Evolutionary conservation across 2,888 invertebrate species (phyloP).

Genomic region (Andrena chrysosceles): DNA sequence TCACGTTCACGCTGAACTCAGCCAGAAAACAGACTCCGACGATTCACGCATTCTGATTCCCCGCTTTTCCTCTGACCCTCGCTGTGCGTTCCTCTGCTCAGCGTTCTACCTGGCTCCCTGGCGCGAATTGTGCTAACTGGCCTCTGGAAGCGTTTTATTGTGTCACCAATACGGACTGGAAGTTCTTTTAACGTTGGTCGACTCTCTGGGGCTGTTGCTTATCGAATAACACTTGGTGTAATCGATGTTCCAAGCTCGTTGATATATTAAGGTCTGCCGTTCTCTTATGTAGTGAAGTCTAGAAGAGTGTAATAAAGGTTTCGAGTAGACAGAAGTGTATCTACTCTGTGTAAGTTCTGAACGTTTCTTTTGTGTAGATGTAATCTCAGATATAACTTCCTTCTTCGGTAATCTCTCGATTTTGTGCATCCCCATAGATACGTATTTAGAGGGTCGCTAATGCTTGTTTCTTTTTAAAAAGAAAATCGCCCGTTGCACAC

Average conservation of each 20-base stretch:
- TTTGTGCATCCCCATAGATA: too few species aligned
- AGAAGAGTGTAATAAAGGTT: too few species aligned
- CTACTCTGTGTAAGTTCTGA: neutral
- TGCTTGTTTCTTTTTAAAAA: too few species aligned
- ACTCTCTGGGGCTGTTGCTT: neutral
- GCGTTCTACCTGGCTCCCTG: conserved; percentile 4
- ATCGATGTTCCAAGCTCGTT: neutral
- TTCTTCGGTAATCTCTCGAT: too few species aligned
- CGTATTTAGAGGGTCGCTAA: too few species aligned
- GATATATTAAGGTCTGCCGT: neutral
- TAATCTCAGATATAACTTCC: too few species aligned
- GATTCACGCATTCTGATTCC: conserved; percentile 69
- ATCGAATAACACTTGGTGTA: neutral
- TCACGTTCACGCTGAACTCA: conserved; percentile 78
- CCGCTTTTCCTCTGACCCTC: conserved; percentile 7
- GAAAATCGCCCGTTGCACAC: neutral
- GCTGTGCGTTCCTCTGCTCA: conserved; percentile 35
- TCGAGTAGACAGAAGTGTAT: too few species aligned
- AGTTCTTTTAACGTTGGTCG: neutral
- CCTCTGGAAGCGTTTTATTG: conserved; percentile 4
- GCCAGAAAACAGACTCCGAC: conserved; percentile 74
- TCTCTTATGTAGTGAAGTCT: neutral
- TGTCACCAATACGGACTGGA: neutral
- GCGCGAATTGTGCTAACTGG: neutral
- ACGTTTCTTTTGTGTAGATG: too few species aligned